Evolutionary conservation across 2,888 invertebrate genomes (phyloP).

Genomic region (Notodonta dromedarius): DNA sequence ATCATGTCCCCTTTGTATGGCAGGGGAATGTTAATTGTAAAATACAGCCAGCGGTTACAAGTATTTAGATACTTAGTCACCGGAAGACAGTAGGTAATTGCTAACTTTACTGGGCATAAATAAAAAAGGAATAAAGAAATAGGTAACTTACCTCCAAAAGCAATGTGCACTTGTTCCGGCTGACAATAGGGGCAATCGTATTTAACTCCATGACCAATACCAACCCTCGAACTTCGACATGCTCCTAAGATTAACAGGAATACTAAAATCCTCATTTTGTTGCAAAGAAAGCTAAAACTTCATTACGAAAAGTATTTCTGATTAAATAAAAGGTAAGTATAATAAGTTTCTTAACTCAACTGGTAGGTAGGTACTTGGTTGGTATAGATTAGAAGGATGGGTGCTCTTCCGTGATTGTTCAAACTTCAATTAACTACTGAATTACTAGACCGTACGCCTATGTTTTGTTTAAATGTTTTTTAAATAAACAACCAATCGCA

Average conservation of each 20-base stretch:
- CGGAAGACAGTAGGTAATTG: not conserved
- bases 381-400: not conserved
- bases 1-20: too few relatives aligned
- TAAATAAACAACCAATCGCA: not conserved
- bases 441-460: not conserved
- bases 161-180: slow-evolving; percentile 87
- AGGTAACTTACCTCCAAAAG: slow-evolving; percentile 82
- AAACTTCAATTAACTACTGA: not conserved
- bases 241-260: slow-evolving; percentile 39
- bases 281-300: not conserved
- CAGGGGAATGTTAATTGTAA: too few relatives aligned
- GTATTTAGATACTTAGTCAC: not conserved
- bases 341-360: not conserved
- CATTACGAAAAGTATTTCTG: too few relatives aligned
- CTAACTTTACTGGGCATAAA: not conserved
- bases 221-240: slow-evolving; percentile 18
- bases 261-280: slow-evolving; percentile 10
- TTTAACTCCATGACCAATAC: slow-evolving; percentile 22
- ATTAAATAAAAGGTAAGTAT: too few relatives aligned
- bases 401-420: not conserved
- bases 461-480: not conserved
- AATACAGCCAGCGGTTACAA: not conserved
- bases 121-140: not conserved
- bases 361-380: not conserved
- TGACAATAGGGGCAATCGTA: slow-evolving; percentile 74